Percentiles rank a stretch among this genome's conserved stretches.
phyloP scores from a whole-genome alignment of 2,797 vertebrate genomes.

The Phylloscopus collybita region DNA sequence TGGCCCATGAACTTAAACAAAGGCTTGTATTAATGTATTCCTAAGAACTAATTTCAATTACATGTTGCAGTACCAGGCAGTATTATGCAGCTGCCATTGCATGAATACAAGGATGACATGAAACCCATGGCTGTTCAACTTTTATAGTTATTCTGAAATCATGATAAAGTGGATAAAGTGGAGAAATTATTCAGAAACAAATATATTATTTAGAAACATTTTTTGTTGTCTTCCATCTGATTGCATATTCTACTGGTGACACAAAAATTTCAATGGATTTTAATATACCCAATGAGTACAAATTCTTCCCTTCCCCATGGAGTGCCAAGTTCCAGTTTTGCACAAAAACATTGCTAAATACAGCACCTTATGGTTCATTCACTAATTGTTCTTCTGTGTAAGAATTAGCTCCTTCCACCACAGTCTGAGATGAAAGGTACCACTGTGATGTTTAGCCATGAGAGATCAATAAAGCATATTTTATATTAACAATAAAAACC shows the following conservation, averaged over 20 bases:
- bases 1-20: slow-evolving; percentile 31
- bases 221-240: neutral
- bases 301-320: neutral
- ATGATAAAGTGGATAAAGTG: slow-evolving; percentile 11
- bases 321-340: neutral
- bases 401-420: neutral
- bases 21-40: slow-evolving; percentile 25
- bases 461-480: neutral
- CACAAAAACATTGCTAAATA: neutral
- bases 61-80: neutral
- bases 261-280: neutral
- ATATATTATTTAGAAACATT: slow-evolving; percentile 18
- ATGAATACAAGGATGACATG: neutral
- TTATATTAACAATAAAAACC: neutral
- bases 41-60: slow-evolving; percentile 43
- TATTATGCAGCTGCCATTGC: slow-evolving; percentile 12
- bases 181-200: slow-evolving; percentile 21
- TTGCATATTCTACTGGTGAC: neutral
- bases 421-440: neutral
- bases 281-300: neutral
- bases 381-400: neutral
- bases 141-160: neutral
- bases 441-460: neutral
- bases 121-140: slow-evolving; percentile 1
- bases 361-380: neutral